phyloP scores from a whole-genome alignment of 2,113 vertebrate genomes.

The Phyllostomus discolor region DNA sequence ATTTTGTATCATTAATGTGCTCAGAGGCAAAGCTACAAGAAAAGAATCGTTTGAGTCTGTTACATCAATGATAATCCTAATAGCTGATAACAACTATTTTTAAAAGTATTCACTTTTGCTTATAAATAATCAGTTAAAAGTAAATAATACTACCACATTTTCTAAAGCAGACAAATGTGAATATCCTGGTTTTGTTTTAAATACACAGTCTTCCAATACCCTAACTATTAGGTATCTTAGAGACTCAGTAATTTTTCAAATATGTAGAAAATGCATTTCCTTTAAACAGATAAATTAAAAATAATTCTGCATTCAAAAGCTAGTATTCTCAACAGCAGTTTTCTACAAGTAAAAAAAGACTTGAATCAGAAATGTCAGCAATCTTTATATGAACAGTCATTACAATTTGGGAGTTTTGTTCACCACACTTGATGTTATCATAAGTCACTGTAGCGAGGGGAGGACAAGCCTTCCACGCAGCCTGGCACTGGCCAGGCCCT shows the following conservation, averaged over 20 bases:
- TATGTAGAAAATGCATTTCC: background rate
- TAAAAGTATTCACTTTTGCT: background rate
- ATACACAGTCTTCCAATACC: background rate
- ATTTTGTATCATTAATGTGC: background rate
- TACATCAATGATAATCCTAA: background rate
- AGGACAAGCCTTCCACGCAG: background rate
- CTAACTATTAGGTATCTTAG: background rate
- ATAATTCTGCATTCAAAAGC: conserved; percentile 7
- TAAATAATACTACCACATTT: conserved; percentile 11
- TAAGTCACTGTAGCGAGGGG: background rate
- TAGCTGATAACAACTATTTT: background rate
- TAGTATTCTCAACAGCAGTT: background rate
- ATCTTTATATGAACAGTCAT: background rate
- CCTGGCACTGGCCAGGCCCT: background rate
- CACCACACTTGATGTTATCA: background rate
- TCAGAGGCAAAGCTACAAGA: background rate
- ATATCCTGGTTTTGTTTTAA: conserved; percentile 7
- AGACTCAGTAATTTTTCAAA: background rate
- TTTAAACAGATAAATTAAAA: conserved; percentile 5
- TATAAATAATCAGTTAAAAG: conserved; percentile 1
- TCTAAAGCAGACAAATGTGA: background rate
- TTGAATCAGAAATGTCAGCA: background rate
- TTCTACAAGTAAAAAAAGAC: background rate
- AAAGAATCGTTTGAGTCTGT: background rate
- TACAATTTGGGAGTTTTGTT: background rate